phyloP scores from a whole-genome alignment of 1,140 invertebrate species.

The Metopolophium dirhodum region DNA sequence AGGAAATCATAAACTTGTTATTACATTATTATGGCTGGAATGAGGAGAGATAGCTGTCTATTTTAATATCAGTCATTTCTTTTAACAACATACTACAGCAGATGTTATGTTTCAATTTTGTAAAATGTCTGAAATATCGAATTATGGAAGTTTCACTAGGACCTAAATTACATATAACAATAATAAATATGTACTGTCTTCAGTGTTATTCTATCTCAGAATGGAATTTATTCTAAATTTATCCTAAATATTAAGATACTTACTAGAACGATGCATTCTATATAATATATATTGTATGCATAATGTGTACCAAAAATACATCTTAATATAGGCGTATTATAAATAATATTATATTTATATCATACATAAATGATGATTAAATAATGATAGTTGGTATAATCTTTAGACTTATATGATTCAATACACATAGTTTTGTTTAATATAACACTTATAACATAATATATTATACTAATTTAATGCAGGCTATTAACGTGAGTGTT shows the following conservation, averaged over 20 bases:
- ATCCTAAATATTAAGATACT: background rate
- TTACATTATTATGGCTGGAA: background rate
- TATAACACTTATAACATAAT: background rate
- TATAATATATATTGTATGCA: background rate
- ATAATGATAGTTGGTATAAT: background rate
- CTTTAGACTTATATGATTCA: background rate
- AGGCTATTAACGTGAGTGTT: background rate
- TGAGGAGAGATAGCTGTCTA: background rate
- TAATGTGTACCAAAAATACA: background rate
- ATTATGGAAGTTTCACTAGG: background rate
- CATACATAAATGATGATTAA: background rate
- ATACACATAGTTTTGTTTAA: background rate
- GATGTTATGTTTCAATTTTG: background rate
- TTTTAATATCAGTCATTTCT: background rate
- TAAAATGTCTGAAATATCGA: background rate
- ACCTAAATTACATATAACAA: background rate
- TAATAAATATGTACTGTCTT: background rate
- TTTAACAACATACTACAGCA: background rate
- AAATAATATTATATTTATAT: too few species aligned
- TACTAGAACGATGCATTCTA: background rate
- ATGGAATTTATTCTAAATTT: background rate
- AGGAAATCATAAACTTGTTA: background rate
- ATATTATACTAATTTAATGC: background rate
- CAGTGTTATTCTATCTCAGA: background rate
- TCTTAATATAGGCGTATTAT: too few species aligned